A percentile compares a stretch with the other conserved stretches of the same genome.
Evolutionary conservation across 2,113 vertebrate species (phyloP).

Genomic region (Lepisosteus osseus): DNA sequence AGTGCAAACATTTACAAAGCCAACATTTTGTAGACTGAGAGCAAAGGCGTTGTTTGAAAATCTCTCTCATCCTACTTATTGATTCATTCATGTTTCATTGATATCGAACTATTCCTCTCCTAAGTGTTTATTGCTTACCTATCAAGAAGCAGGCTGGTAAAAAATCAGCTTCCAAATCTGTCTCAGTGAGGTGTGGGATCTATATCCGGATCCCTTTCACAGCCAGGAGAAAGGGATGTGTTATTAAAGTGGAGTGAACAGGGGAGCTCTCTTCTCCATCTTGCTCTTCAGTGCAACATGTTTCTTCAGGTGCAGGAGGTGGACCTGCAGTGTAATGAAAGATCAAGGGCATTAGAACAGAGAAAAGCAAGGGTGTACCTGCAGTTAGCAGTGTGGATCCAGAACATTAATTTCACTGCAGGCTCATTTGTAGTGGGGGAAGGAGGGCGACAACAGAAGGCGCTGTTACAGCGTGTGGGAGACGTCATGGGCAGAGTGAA

Average conservation of each 20-base stretch:
- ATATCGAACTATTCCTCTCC: too few species aligned
- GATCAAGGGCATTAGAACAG: conserved; percentile 44
- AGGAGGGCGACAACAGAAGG: background rate
- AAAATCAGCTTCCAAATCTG: background rate
- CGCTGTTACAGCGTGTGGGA: background rate
- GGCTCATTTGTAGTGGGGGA: conserved; percentile 41
- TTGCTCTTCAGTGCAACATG: background rate
- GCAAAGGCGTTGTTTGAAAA: too few species aligned
- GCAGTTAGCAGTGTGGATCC: conserved; percentile 41
- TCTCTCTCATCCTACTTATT: too few species aligned
- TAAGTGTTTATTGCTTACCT: background rate
- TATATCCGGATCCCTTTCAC: background rate
- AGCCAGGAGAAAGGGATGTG: too few species aligned
- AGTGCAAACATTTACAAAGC: too few species aligned
- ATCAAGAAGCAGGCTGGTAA: background rate
- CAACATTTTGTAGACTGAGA: too few species aligned
- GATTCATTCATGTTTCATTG: too few species aligned
- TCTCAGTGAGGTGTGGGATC: background rate
- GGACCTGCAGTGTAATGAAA: conserved; percentile 43
- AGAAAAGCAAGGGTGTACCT: conserved; percentile 33
- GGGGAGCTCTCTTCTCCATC: background rate
- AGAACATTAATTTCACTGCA: conserved; percentile 52
- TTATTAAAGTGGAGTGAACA: too few species aligned
- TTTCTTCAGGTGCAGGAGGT: conserved; percentile 39
- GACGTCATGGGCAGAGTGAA: background rate